Base-by-base conservation (phyloP, 2,888 invertebrate species). In the Dryococelus australis region DNA sequence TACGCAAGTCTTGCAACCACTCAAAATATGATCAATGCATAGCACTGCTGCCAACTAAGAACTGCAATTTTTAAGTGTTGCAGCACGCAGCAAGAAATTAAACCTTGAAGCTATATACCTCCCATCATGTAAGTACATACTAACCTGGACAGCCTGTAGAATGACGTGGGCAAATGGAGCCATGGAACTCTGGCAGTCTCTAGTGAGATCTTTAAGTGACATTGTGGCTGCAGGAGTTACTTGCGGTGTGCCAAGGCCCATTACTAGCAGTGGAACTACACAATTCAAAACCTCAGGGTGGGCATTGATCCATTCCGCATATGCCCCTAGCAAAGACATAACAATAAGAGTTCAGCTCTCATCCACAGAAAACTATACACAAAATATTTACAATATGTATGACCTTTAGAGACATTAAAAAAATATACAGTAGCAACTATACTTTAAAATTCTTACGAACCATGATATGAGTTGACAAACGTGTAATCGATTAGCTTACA, bases 161-260 rank as follows among this genome's bases (percentile, higher is more conserved):
- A 98, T 95, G 88, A 96, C 96, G 43, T 95, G 95, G 0, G 97
- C 97, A 90, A 95, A 96, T 0, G 96, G 96, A 85, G 95, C 94
- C 90, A 98, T 94, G 91, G 96, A 95, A 86, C 95, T 92, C 90
- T 95, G 95, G 91, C 98, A 98, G 92, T 98, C 97, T 65, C 96
- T 94, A 53, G 97, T 96, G 79, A 99, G 94, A 91, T 98, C 98
- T 91, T 98, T 97, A 20, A 98, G 93, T 43, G 98, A 98, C 92
- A 98, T 95, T 6, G 98, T 98, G 0, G 97, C 96, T 87, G 97
- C 95, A 8, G 97, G 96, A 0, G 96, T 95, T 88, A 97, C 96
- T 47, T 95, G 94, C 0, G 94, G 93, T 89, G 95, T 94, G 51
- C 93, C 94, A 20, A 97, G 92, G 0, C 96, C 96, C 65, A 92